Base-by-base conservation (phyloP, 2,888 invertebrate genomes). In the Ariolimax columbianus region DNA sequence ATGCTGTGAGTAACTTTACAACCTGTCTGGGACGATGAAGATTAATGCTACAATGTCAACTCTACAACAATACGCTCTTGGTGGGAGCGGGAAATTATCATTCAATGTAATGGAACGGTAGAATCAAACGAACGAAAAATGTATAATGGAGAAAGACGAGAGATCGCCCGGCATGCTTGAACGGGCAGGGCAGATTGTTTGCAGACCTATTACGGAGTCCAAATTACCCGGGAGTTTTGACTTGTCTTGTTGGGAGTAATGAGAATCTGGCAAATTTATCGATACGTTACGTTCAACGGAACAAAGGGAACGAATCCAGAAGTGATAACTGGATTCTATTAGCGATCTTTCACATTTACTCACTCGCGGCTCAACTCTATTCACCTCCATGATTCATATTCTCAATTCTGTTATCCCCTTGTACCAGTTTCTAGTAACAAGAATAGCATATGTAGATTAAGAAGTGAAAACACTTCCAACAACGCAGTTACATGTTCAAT, bases 251-350 rank as follows among this genome's bases (percentile, higher is more conserved):
- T 73, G 73, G 43, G 30, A 43, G 43, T 73, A 73, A 73, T 73
- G 73, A 73, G n/a, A 73, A 73, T 73, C 73, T 73, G 43, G 73
- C n/a, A 73, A 43, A 43, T 73, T 73, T 73, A 73, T 73, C 73
- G 73, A 73, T 43, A 47, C 30, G 73, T 73, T 30, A 14, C 73
- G 47, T 43, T 73, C n/a, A 73, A 0, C 47, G 43, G 47, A 73
- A 73, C 73, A 73, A 73, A 43, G 73, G n/a, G n/a, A n/a, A 30
- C 43, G 30, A 73, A 73, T n/a, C 43, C 26, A 2, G 11, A 30
- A 14, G 43, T 30, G 43, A 43, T 30, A 73, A 23, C 73, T 43
- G 73, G n/a, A 72, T 43, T 73, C 73, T 73, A 43, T 73, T 73
- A 73, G n/a, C 43, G 33, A 66, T 66, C 66, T 66, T 33, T 66